Evolutionary conservation across 30 jellyfish, hydroid and myxozoan species (phyloP).

Genomic region (Aurelia aurita): DNA sequence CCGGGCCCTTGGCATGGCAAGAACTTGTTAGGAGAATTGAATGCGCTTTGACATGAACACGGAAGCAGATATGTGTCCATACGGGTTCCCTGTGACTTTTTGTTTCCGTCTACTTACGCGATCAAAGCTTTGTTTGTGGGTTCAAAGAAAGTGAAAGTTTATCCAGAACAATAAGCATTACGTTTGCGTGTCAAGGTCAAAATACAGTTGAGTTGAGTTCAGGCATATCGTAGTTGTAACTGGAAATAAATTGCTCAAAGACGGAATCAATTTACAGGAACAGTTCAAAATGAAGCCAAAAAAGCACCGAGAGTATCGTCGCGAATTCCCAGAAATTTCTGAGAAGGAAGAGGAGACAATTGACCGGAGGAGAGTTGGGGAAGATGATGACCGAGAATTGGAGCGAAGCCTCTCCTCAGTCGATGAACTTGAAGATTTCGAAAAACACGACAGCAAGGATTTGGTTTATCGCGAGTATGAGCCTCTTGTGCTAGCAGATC

Average conservation of each 20-base stretch:
- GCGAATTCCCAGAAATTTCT: not conserved
- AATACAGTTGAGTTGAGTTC: too few species aligned
- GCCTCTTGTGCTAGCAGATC: conserved; percentile 35
- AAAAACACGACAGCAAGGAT: conserved; percentile 44
- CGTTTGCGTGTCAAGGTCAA: not conserved
- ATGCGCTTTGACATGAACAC: too few species aligned
- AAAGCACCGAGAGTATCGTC: not conserved
- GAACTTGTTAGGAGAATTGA: too few species aligned
- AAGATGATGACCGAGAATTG: conserved; percentile 33
- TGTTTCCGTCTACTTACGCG: not conserved
- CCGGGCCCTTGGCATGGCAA: too few species aligned
- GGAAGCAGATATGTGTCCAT: too few species aligned
- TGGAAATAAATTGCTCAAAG: too few species aligned
- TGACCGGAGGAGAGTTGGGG: not conserved
- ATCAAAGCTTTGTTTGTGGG: not conserved
- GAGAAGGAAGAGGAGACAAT: conserved; percentile 9
- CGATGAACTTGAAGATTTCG: conserved; percentile 64
- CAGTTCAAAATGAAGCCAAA: too few species aligned
- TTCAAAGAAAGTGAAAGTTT: not conserved
- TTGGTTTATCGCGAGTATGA: conserved; percentile 68
- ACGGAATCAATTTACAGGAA: too few species aligned
- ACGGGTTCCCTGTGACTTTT: too few species aligned
- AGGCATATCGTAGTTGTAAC: too few species aligned
- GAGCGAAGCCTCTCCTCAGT: conserved; percentile 53
- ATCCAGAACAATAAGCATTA: not conserved